Evolutionary conservation across 2,797 vertebrate species (phyloP).

Genomic region (Chlorospingus semifuscus): DNA sequence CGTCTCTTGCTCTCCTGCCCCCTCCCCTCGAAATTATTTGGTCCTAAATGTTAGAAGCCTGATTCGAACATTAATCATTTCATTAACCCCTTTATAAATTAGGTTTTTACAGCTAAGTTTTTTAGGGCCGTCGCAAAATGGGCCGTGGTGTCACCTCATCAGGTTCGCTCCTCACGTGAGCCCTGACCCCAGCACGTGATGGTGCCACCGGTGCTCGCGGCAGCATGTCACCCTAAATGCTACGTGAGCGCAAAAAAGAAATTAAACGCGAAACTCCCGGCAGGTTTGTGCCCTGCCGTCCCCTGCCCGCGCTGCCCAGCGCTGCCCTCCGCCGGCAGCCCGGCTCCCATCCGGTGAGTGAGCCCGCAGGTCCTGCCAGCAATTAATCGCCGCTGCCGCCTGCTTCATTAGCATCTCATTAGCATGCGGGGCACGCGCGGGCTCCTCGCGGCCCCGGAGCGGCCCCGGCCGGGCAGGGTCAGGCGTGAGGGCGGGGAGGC

Average conservation of each 20-base stretch:
- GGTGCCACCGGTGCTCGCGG: slow-evolving; percentile 44
- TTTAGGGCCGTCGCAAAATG: not conserved
- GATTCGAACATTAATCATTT: not conserved
- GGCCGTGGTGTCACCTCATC: not conserved
- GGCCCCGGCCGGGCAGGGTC: not conserved
- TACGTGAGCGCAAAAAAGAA: slow-evolving; percentile 35
- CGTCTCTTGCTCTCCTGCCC: not conserved
- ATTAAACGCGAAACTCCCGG: slow-evolving; percentile 55
- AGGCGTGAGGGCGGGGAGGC: rapidly evolving
- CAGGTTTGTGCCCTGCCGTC: slow-evolving; percentile 44
- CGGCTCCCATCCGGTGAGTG: slow-evolving; percentile 68
- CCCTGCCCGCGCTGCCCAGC: slow-evolving; percentile 42
- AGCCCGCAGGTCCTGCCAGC: slow-evolving; percentile 64
- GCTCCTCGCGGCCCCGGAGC: not conserved
- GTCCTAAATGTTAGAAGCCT: not conserved
- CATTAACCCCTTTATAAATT: not conserved
- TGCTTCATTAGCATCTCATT: slow-evolving; percentile 69
- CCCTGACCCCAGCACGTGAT: slow-evolving; percentile 69
- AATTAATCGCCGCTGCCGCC: slow-evolving; percentile 54
- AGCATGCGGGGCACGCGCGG: slow-evolving; percentile 41
- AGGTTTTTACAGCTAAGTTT: not conserved
- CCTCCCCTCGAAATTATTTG: not conserved
- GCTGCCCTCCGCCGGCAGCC: slow-evolving; percentile 53
- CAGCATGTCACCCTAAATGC: slow-evolving; percentile 70
- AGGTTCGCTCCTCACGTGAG: slow-evolving; percentile 61